Conservation (phyloP, 2,113 vertebrate genomes). For the Sialia sialis region DNA sequence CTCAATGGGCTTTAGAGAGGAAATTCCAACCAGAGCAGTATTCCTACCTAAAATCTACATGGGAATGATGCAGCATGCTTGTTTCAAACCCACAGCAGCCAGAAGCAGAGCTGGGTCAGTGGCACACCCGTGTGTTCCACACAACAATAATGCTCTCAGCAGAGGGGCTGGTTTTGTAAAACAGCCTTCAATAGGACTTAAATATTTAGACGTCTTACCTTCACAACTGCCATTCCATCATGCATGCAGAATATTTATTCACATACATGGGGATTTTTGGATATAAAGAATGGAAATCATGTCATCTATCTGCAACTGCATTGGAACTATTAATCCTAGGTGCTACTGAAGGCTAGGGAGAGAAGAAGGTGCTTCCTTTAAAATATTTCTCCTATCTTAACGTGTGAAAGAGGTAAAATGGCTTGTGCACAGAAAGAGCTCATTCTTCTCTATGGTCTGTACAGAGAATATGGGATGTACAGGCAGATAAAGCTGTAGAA, state of each 20-base stretch:
- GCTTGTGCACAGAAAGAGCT: background rate
- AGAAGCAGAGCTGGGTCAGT: background rate
- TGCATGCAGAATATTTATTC: background rate
- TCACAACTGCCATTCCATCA: background rate
- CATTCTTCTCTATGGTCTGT: background rate
- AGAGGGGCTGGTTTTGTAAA: background rate
- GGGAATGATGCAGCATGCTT: slow-evolving; percentile 16
- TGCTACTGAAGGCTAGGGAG: background rate
- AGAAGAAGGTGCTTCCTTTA: background rate
- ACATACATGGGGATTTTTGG: background rate
- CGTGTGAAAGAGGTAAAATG: background rate
- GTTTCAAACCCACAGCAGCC: slow-evolving; percentile 21
- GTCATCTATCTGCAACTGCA: background rate
- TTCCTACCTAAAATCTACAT: slow-evolving; percentile 46
- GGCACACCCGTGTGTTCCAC: background rate
- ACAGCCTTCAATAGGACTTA: background rate
- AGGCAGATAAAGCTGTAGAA: background rate
- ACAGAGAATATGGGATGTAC: background rate
- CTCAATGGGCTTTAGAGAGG: slow-evolving; percentile 63
- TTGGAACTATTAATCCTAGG: background rate
- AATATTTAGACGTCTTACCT: background rate
- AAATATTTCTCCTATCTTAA: background rate
- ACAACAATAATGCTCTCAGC: background rate
- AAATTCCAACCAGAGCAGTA: slow-evolving; percentile 67
- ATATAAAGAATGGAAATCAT: background rate